A percentile compares a stretch with the other conserved stretches of the same genome.
These are phyloP conservation scores for Limnephilus rhombicus DNA, from an alignment of 2,888 invertebrate species.

Conservation along the genomic window DNA sequence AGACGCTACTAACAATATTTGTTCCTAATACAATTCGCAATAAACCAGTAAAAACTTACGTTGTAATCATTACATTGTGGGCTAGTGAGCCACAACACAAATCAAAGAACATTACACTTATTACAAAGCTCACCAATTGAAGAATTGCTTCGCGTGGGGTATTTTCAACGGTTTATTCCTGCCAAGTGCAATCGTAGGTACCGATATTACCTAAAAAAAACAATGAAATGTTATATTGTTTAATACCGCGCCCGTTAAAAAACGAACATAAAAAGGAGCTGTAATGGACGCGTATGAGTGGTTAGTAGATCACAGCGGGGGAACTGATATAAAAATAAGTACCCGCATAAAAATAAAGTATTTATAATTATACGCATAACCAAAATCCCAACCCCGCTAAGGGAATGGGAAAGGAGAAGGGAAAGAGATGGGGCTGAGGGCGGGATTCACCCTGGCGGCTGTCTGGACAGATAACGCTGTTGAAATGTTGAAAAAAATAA, in stretches of 20 bases:
- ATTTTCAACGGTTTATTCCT: too few species aligned
- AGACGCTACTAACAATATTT: too few species aligned
- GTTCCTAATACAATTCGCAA: too few species aligned
- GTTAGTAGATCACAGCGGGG: neutral
- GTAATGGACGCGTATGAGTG: neutral
- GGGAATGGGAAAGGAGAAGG: neutral
- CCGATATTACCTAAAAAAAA: neutral
- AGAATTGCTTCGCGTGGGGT: too few species aligned
- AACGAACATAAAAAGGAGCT: neutral
- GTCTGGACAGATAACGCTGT: conserved; percentile 49
- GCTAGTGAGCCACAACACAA: too few species aligned
- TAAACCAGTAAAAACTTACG: too few species aligned
- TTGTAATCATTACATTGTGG: too few species aligned
- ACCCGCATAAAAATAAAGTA: neutral
- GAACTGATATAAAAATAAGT: neutral
- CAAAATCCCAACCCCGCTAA: neutral
- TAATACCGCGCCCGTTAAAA: too few species aligned
- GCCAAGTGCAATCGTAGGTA: too few species aligned
- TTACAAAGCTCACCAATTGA: too few species aligned
- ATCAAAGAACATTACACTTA: too few species aligned
- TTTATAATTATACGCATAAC: neutral
- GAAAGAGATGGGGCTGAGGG: neutral
- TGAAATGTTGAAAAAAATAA: conserved; percentile 40
- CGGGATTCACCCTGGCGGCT: neutral
- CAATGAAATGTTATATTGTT: neutral